These are phyloP conservation scores for Odobenus rosmarus DNA, from an alignment of 2,113 vertebrate genomes.

Conservation along the genomic window DNA sequence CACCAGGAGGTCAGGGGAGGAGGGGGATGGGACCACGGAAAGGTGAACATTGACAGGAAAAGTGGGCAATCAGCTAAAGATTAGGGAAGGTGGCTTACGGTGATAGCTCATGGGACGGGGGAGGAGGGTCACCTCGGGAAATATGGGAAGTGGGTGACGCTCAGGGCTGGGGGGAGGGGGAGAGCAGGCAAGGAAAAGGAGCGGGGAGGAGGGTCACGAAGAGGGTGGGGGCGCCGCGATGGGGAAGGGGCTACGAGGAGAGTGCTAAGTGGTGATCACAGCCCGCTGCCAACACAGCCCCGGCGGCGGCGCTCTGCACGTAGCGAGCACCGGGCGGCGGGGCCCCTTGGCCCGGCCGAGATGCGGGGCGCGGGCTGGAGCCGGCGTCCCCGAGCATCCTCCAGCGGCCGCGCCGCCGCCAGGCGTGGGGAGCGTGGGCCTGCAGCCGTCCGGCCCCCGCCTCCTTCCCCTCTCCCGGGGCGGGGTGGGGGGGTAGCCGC, in stretches of 20 bases:
- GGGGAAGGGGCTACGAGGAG: not conserved
- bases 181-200: not conserved
- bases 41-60: not conserved
- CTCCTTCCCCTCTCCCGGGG: not conserved
- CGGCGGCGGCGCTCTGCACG: slow-evolving; percentile 35
- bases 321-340: not conserved
- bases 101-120: not conserved
- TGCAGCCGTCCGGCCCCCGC: not conserved
- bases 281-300: not conserved
- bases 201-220: not conserved
- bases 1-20: not conserved
- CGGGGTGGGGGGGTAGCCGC: not conserved
- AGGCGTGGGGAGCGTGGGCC: slow-evolving; percentile 1
- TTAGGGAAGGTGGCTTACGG: not conserved
- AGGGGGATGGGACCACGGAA: not conserved
- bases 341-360: slow-evolving; percentile 41
- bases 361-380: slow-evolving; percentile 36
- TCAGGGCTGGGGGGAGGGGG: not conserved
- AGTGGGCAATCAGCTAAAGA: not conserved
- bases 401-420: not conserved
- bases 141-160: not conserved
- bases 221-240: not conserved
- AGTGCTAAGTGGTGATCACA: not conserved
- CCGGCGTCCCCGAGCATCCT: slow-evolving; percentile 24
- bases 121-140: slow-evolving; percentile 27